A percentile compares a stretch with the other conserved stretches of the same genome.
These are phyloP conservation scores for Phortica magna DNA, from an alignment of 2,888 invertebrate genomes.

Conservation along the genomic window DNA sequence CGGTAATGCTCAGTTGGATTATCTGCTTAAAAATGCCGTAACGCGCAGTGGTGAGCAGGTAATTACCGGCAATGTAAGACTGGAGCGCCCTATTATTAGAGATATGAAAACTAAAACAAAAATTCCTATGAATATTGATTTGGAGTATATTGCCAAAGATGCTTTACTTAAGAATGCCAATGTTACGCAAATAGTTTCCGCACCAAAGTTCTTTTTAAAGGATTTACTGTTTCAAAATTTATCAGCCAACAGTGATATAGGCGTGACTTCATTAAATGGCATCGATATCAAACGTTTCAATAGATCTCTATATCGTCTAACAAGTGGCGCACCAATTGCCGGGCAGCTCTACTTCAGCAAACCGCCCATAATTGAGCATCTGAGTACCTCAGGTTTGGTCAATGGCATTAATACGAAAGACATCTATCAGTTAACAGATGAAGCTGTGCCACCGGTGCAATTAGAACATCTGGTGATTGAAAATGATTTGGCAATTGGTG, in stretches of 20 bases:
- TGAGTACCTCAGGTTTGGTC: slow-evolving; percentile 57
- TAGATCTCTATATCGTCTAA: slow-evolving; percentile 69
- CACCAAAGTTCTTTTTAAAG: slow-evolving; percentile 52
- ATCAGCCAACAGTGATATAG: slow-evolving; percentile 33
- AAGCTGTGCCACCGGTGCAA: slow-evolving; percentile 54
- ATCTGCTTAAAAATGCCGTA: slow-evolving; percentile 68
- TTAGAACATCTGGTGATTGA: slow-evolving; percentile 52
- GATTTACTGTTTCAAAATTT: slow-evolving; percentile 49
- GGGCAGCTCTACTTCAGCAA: slow-evolving; percentile 60
- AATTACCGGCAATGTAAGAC: slow-evolving; percentile 66
- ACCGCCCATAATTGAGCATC: slow-evolving; percentile 51
- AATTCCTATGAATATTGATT: slow-evolving; percentile 60
- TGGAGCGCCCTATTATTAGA: slow-evolving; percentile 56
- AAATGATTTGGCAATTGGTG: slow-evolving; percentile 53
- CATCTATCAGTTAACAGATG: slow-evolving; percentile 55
- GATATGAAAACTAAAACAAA: slow-evolving; percentile 51
- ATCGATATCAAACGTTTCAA: slow-evolving; percentile 68
- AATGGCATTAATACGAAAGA: slow-evolving; percentile 52
- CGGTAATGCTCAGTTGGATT: slow-evolving; percentile 52
- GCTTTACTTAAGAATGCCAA: slow-evolving; percentile 56
- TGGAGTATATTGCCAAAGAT: slow-evolving; percentile 65
- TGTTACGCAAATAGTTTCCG: slow-evolving; percentile 54
- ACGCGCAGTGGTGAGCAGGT: slow-evolving; percentile 58
- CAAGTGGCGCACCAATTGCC: slow-evolving; percentile 53
- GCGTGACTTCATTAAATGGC: slow-evolving; percentile 52